A percentile compares a stretch with the other conserved stretches of the same genome.
Evolutionary conservation across 2,797 vertebrate species (phyloP).

Genomic region (Pteronotus mesoamericanus): DNA sequence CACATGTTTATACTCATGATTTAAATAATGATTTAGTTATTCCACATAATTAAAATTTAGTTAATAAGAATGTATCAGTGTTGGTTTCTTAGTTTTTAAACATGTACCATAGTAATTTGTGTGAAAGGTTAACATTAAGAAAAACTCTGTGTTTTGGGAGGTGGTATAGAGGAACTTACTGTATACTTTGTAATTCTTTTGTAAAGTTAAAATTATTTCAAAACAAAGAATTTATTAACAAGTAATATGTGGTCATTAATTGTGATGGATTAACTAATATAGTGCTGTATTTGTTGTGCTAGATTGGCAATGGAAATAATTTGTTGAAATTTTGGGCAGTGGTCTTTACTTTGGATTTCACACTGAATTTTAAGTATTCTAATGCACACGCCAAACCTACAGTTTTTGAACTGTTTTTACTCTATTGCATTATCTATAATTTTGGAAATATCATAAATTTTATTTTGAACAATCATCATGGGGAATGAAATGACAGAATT

Average conservation of each 20-base stretch:
- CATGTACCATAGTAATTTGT: not conserved
- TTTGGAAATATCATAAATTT: constrained; percentile 21
- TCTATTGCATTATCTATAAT: not conserved
- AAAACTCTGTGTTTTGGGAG: not conserved
- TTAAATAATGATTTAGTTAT: not conserved
- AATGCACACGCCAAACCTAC: not conserved
- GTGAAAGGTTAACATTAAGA: not conserved
- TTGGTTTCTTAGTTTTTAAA: not conserved
- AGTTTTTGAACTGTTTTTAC: not conserved
- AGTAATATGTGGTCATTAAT: not conserved
- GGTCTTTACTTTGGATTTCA: not conserved
- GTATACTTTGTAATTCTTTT: not conserved
- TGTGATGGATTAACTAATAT: not conserved
- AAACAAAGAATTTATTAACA: not conserved
- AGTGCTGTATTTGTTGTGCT: not conserved
- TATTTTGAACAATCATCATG: not conserved
- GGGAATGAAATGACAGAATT: not conserved
- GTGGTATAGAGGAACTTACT: not conserved
- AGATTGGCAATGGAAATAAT: not conserved
- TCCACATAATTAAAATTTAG: not conserved
- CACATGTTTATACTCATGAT: not conserved
- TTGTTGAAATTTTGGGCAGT: not conserved
- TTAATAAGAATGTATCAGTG: not conserved
- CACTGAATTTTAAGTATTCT: not conserved
- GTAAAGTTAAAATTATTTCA: not conserved